Base-by-base conservation (phyloP, 2,113 vertebrate species). In the Upupa epops region DNA sequence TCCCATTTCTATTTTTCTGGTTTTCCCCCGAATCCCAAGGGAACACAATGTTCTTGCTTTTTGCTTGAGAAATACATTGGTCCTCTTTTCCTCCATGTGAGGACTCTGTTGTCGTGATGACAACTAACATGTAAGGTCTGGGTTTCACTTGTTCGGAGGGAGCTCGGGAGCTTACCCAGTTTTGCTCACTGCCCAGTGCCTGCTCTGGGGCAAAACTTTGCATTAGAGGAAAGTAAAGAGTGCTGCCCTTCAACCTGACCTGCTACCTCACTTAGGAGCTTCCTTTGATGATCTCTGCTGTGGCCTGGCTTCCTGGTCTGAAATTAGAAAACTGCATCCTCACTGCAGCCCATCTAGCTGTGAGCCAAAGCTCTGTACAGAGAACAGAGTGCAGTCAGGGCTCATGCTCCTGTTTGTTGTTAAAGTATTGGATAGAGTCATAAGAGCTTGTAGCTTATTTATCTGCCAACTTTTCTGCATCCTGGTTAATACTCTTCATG, bases 261-360 rank as follows among this genome's bases (percentile, higher is more conserved):
- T 85, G 9, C 14, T 56, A 5, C 8, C 61, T 88, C 22, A 19
- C n/a, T 60, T 49, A 71, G 52, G 64, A 82, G 9, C 37, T 79
- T 89, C 54, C 21, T n/a, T 66, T 48, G 40, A 85, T 71, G 80
- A 32, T 34, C 49, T 90, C 76, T 83, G 13, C 54, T 36, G 24
- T 48, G 24, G 63, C 12, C 45, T 52, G 49, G 19, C 61, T 94
- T 89, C 86, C 63, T 83, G 69, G 64, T 88, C 17, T 16, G 60
- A 78, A 92, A 31, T 42, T 59, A 71, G 37, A 65, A 96, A 96
- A 88, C 61, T 85, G 70, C 46, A 63, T 86, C 83, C 52, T 85
- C 36, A 9, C 48, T 75, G 22, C 71, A 81, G 42, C 17, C 46
- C 18, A 70, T 32, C 60, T 32, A 16, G 6, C 25, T 64, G 29